A percentile compares a stretch with the other conserved stretches of the same genome.
Conservation (phyloP, 1,140 invertebrate species). For the Brachionus plicatilis region DNA sequence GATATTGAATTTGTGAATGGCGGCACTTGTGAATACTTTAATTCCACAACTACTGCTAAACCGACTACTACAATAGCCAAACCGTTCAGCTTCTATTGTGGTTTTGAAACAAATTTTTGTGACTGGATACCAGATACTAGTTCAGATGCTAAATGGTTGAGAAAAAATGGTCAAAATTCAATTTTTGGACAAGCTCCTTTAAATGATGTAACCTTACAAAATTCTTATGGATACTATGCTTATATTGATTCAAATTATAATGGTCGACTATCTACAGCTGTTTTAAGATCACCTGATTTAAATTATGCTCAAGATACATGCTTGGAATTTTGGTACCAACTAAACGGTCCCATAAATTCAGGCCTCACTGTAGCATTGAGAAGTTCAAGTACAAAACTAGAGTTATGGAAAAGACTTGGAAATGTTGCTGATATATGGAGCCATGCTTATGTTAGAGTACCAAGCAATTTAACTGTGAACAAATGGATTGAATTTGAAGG, state of each 20-base stretch:
- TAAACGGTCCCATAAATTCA: background rate
- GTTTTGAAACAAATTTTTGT: constrained; percentile 39
- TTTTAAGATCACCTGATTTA: constrained; percentile 17
- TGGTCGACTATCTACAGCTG: background rate
- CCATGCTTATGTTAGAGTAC: constrained; percentile 27
- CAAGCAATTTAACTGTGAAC: background rate
- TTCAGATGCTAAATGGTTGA: background rate
- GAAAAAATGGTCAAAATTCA: background rate
- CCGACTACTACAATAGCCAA: background rate
- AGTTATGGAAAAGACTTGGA: constrained; percentile 28
- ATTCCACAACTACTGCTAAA: constrained; percentile 12
- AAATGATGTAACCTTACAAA: constrained; percentile 24
- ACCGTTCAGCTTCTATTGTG: background rate
- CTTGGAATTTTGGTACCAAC: constrained; percentile 39
- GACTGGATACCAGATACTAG: background rate
- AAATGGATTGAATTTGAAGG: constrained; percentile 37
- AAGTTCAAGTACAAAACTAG: background rate
- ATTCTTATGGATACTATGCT: constrained; percentile 31
- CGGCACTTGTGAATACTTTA: constrained; percentile 22
- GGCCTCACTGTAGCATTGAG: background rate
- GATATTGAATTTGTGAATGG: constrained; percentile 19
- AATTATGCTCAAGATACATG: background rate
- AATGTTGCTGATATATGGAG: constrained; percentile 12
- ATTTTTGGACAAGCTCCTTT: constrained; percentile 27
- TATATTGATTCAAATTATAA: background rate